These are phyloP conservation scores for Phoenicopterus ruber DNA, from an alignment of 2,113 vertebrate genomes.

Conservation along the genomic window DNA sequence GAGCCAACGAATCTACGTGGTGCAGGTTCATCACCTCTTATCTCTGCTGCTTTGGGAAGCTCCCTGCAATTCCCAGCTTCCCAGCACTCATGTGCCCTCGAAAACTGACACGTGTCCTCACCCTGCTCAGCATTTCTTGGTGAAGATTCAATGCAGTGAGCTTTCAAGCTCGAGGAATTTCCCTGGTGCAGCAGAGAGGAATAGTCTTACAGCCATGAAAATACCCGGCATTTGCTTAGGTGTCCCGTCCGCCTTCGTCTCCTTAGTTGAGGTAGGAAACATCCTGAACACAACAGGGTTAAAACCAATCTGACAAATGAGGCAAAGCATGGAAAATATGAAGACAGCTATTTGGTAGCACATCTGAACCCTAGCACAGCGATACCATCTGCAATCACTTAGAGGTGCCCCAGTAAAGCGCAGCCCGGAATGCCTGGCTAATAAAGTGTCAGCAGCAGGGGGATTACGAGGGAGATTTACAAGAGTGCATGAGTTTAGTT, in stretches of 20 bases:
- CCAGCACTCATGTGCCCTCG: background rate
- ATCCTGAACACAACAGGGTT: constrained; percentile 56
- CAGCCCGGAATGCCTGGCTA: constrained; percentile 68
- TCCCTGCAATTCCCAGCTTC: background rate
- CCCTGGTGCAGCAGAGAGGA: background rate
- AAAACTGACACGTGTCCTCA: background rate
- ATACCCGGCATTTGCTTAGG: background rate
- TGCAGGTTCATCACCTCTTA: background rate
- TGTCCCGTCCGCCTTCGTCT: background rate
- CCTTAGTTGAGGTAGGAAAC: background rate
- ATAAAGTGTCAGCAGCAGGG: constrained; percentile 73
- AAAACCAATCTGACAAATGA: constrained; percentile 53
- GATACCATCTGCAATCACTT: constrained; percentile 68
- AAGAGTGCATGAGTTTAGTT: constrained; percentile 67
- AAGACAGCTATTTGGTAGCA: constrained; percentile 67
- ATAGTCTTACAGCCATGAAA: background rate
- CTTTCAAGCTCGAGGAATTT: background rate
- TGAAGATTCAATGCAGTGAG: background rate
- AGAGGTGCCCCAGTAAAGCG: constrained; percentile 64
- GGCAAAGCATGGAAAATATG: constrained; percentile 65
- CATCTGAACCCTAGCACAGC: constrained; percentile 46
- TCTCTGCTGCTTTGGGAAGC: background rate
- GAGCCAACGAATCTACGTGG: rapidly evolving
- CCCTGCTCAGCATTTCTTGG: background rate
- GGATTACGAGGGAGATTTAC: constrained; percentile 72